phyloP scores from a whole-genome alignment of 2,888 invertebrate species.

The Eupithecia centaureata region DNA sequence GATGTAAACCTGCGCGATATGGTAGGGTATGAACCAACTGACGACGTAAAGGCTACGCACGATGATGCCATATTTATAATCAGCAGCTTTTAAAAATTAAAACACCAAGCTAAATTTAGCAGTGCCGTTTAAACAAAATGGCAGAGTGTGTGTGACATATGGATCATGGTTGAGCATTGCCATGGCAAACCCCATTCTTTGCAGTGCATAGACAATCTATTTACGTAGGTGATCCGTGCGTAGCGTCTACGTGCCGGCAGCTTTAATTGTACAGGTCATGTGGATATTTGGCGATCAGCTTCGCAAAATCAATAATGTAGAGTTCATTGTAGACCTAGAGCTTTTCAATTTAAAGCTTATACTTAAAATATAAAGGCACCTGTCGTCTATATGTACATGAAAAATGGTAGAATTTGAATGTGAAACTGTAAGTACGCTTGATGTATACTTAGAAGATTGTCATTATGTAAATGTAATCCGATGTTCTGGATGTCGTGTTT shows the following conservation, averaged over 20 bases:
- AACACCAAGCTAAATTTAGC: neutral
- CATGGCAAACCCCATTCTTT: neutral
- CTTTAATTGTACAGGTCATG: slow-evolving; percentile 81
- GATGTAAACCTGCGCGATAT: slow-evolving; percentile 56
- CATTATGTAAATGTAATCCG: slow-evolving; percentile 50
- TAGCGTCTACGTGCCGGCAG: slow-evolving; percentile 2
- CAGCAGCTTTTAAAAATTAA: neutral
- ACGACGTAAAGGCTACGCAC: neutral
- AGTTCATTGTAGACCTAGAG: slow-evolving; percentile 64
- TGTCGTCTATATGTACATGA: slow-evolving; percentile 71
- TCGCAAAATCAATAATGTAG: slow-evolving; percentile 70
- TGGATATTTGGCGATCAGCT: slow-evolving; percentile 83
- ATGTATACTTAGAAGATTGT: slow-evolving; percentile 55
- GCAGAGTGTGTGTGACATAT: neutral
- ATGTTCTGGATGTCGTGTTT: slow-evolving; percentile 51
- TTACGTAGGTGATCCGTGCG: slow-evolving; percentile 56
- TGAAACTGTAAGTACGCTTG: slow-evolving; percentile 65
- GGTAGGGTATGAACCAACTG: slow-evolving; percentile 1
- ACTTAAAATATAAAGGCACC: slow-evolving; percentile 52
- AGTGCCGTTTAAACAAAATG: neutral
- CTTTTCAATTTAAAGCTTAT: slow-evolving; percentile 68
- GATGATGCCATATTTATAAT: neutral
- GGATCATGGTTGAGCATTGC: neutral
- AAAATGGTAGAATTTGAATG: slow-evolving; percentile 74
- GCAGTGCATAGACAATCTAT: no score